phyloP scores from a whole-genome alignment of 2,113 vertebrate species.

The Calypte anna region DNA sequence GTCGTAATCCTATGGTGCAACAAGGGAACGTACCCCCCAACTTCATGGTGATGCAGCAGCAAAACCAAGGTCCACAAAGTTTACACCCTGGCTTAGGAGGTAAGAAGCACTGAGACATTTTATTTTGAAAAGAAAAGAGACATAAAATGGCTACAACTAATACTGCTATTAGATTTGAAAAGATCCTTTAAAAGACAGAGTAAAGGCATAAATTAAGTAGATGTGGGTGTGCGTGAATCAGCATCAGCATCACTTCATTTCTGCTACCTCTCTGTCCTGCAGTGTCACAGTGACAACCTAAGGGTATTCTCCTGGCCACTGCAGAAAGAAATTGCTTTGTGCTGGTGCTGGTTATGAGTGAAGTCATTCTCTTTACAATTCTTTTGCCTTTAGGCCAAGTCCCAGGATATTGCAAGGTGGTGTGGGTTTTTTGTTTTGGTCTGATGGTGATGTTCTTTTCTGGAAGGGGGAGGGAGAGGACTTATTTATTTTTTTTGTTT shows the following conservation, averaged over 20 bases:
- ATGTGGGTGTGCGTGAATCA: background rate
- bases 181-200: background rate
- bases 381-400: background rate
- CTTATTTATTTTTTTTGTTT: background rate
- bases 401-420: background rate
- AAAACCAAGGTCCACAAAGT: conserved; percentile 89
- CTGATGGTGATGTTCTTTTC: background rate
- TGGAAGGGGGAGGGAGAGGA: too few relatives aligned
- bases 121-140: conserved; percentile 10
- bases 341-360: background rate
- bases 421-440: background rate
- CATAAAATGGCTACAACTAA: conserved; percentile 1
- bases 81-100: conserved; percentile 89
- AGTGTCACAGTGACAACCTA: background rate
- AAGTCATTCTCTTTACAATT: background rate
- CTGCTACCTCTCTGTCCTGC: background rate
- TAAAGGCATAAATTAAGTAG: background rate
- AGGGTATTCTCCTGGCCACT: background rate
- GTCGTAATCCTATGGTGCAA: conserved; percentile 89
- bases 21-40: conserved; percentile 91
- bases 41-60: conserved; percentile 96
- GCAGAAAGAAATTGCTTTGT: background rate
- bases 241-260: background rate
- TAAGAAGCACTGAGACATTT: conserved; percentile 73
- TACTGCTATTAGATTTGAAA: background rate